Conservation (phyloP, 2,113 vertebrate species). For the Cynopterus brachyotis region DNA sequence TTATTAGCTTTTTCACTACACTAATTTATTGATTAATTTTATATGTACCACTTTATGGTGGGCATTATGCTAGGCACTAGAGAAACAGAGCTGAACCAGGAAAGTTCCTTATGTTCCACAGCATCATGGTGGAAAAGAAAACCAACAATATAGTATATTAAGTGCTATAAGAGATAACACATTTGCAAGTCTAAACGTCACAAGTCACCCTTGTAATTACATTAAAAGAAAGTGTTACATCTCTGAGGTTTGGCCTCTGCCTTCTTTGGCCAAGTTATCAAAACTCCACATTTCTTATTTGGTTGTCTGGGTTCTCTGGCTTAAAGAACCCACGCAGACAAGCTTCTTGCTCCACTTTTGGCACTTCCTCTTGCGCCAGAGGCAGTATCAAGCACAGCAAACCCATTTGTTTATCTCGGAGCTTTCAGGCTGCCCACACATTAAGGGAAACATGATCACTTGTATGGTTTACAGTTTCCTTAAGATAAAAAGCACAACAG, state of each 20-base stretch:
- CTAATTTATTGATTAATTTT: neutral
- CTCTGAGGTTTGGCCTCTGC: neutral
- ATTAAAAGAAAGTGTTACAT: neutral
- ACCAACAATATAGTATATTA: neutral
- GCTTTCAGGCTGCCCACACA: neutral
- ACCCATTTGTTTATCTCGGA: neutral
- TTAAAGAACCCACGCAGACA: neutral
- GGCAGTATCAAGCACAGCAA: neutral
- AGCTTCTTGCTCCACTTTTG: neutral
- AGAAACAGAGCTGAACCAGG: neutral
- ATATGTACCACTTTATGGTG: neutral
- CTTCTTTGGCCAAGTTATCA: neutral
- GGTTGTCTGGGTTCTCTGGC: neutral
- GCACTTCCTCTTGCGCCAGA: neutral
- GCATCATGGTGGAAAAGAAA: neutral
- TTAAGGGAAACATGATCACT: neutral
- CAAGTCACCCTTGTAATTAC: neutral
- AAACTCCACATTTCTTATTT: neutral
- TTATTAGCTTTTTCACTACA: neutral
- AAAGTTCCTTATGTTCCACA: neutral
- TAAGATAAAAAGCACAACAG: slow-evolving; percentile 3
- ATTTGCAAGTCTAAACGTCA: neutral
- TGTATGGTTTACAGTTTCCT: slow-evolving; percentile 37
- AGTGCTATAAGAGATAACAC: neutral
- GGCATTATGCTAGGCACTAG: neutral